These are phyloP conservation scores for Gila orcuttii DNA, from an alignment of 2,113 vertebrate genomes.

Conservation along the genomic window DNA sequence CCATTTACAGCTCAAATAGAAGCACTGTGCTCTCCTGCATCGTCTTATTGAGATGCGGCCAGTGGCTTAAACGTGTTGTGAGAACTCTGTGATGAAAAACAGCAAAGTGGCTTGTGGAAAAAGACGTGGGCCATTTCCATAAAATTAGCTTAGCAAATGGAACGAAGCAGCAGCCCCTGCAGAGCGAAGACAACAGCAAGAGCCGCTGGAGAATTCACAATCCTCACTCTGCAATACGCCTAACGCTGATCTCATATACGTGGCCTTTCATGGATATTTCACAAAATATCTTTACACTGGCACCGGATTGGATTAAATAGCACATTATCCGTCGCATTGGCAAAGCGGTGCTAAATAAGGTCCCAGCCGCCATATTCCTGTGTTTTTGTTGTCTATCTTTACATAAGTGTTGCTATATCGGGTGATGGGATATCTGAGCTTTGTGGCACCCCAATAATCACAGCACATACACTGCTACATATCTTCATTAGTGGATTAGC, in stretches of 20 bases:
- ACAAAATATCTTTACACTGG: background rate
- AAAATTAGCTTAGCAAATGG: slow-evolving; percentile 66
- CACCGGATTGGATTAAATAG: slow-evolving; percentile 21
- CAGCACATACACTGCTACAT: slow-evolving; percentile 67
- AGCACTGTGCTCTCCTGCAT: slow-evolving; percentile 5
- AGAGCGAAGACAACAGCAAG: slow-evolving; percentile 54
- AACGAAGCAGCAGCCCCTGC: slow-evolving; percentile 52
- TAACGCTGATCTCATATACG: slow-evolving; percentile 29
- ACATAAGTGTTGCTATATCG: slow-evolving; percentile 30
- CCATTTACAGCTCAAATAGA: slow-evolving; percentile 2
- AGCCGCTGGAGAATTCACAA: slow-evolving; percentile 33
- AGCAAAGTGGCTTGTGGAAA: slow-evolving; percentile 40
- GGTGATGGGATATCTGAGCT: slow-evolving; percentile 60
- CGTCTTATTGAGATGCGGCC: slow-evolving; percentile 49
- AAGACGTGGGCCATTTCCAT: slow-evolving; percentile 65
- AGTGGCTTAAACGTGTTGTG: slow-evolving; percentile 53
- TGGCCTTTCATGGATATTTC: slow-evolving; percentile 3
- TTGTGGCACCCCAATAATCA: slow-evolving; percentile 68
- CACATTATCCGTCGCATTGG: background rate
- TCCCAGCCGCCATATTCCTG: background rate
- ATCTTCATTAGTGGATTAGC: slow-evolving; percentile 78
- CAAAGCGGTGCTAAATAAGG: background rate
- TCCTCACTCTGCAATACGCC: background rate
- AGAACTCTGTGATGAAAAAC: slow-evolving; percentile 57
- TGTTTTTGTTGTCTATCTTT: slow-evolving; percentile 15